Conservation (phyloP, 1,140 invertebrate genomes). For the Drosophila santomea region DNA sequence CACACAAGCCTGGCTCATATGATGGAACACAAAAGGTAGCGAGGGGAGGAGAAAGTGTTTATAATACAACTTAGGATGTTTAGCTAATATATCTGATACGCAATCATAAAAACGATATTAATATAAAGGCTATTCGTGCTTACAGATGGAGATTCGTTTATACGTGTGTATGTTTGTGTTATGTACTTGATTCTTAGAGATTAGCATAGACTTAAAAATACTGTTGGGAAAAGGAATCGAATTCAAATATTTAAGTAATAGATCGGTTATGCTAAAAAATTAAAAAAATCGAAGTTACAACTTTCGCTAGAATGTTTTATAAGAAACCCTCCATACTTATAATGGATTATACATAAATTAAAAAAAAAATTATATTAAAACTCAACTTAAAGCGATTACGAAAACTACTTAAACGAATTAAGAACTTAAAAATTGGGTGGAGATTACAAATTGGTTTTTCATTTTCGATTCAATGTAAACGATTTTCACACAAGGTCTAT, state of each 20-base stretch:
- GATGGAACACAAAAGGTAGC: constrained; percentile 44
- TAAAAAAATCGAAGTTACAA: constrained; percentile 22
- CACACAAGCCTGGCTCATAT: constrained; percentile 51
- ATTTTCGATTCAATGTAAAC: constrained; percentile 38
- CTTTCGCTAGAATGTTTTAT: constrained; percentile 14
- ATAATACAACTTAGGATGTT: constrained; percentile 59
- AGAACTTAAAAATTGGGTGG: constrained; percentile 81
- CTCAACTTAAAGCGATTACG: constrained; percentile 52
- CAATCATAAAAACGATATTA: constrained; percentile 46
- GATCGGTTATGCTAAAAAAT: constrained; percentile 39
- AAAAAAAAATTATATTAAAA: constrained; percentile 31
- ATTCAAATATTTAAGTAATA: constrained; percentile 27
- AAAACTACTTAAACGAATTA: constrained; percentile 70
- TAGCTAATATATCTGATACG: constrained; percentile 56
- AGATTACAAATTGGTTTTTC: constrained; percentile 67
- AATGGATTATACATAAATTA: constrained; percentile 27
- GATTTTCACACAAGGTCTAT: constrained; percentile 14
- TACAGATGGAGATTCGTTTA: constrained; percentile 58
- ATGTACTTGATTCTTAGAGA: constrained; percentile 41
- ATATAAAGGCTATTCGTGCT: constrained; percentile 54
- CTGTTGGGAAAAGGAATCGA: constrained; percentile 35
- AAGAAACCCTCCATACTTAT: constrained; percentile 21
- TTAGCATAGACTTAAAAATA: constrained; percentile 56
- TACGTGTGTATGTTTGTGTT: constrained; percentile 24
- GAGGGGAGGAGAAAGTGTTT: constrained; percentile 36